Base-by-base conservation (phyloP, 2,888 invertebrate species). In the Leucophenga montana region DNA sequence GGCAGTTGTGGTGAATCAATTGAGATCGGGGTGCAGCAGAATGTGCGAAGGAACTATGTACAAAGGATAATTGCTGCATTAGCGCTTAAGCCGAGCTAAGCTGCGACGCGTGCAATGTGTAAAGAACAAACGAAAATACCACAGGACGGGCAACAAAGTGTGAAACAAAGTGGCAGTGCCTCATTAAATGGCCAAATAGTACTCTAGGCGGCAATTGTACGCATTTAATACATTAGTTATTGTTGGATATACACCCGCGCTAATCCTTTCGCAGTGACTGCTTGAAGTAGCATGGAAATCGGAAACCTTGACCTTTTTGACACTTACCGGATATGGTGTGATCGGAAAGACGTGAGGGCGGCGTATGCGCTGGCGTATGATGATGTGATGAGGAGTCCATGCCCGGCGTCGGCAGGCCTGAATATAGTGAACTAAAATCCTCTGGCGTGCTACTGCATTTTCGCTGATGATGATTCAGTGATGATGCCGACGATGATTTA, bases 371-470 rank as follows among this genome's bases (percentile, higher is more conserved):
- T 77, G 94, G 94, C 71, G 92, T 92, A 78, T 91, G 91, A 73
- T 91, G 91, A 79, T 91, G 91, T 61, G 89, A 91, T 82, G 91
- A 82, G 77, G 90, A 85, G 75, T 91, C 90, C 79, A 89, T 87
- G 71, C 89, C 89, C 75, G 89, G 87, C 75, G 89, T 88, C 69
- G 89, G 87, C 73, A 92, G 90, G 3, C 90, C 92, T 27, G 94
- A 94, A 89, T 97, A 97, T 80, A 97, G 90, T 27, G 95, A 94
- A 70, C 94, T 93, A 88, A 96, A 97, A 89, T 97, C 97, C 89
- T 97, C 97, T 56, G 95, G 95, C 65, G 94, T 95, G 31, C 94
- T 94, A 89, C 95, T 95, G 89, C 95, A 95, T 90, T 95, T 95
- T 83, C 91, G 85, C 87, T 90, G 88, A 85, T 89, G 80, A 39